phyloP scores from a whole-genome alignment of 2,888 invertebrate species.

The Biston betularia region DNA sequence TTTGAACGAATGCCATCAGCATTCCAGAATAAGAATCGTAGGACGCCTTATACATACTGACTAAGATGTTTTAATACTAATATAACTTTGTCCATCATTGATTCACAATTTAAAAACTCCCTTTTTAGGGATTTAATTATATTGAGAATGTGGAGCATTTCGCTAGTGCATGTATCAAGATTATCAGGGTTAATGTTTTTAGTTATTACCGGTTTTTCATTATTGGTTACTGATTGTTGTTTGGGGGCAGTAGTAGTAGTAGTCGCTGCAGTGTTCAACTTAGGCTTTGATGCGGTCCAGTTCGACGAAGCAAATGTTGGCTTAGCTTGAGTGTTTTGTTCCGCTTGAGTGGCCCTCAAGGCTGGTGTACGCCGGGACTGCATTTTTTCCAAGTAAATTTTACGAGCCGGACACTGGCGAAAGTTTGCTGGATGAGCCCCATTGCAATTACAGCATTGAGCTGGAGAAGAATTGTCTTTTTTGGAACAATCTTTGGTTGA shows the following conservation, averaged over 20 bases:
- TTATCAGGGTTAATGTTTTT: background rate
- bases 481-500: constrained; percentile 2
- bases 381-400: background rate
- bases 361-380: background rate
- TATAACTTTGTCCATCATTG: constrained; percentile 33
- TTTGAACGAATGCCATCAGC: constrained; percentile 28
- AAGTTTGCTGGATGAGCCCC: constrained; percentile 2
- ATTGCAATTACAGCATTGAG: constrained; percentile 1
- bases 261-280: background rate
- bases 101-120: background rate
- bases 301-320: background rate
- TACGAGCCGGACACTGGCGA: constrained; percentile 3
- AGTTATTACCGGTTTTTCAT: background rate
- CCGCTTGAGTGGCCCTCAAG: background rate
- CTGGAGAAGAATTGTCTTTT: background rate
- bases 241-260: background rate
- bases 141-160: constrained; percentile 8
- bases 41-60: constrained; percentile 24
- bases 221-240: background rate
- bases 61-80: constrained; percentile 9
- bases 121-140: constrained; percentile 3
- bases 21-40: constrained; percentile 26
- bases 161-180: background rate
- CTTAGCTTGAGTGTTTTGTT: background rate
- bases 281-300: background rate